Percentiles rank a stretch among this genome's conserved stretches.
Conservation (phyloP, 2,888 invertebrate species). For the Pecten maximus region DNA sequence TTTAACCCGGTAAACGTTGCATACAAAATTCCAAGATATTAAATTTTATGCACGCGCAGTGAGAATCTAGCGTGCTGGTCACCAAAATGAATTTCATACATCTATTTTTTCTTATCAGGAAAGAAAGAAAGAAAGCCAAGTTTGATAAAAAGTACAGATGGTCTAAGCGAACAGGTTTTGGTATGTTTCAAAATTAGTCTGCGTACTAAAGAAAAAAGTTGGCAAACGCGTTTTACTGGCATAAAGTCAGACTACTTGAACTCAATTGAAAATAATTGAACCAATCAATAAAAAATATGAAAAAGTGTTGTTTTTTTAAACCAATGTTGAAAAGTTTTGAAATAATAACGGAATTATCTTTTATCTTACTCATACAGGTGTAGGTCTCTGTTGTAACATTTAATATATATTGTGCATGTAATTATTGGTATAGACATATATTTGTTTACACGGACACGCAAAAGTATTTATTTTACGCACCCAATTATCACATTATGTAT, state of each 20-base stretch:
- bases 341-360: too few relatives aligned
- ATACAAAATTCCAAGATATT: neutral
- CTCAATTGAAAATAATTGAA: too few relatives aligned
- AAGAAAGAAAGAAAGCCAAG: neutral
- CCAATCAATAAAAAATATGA: too few relatives aligned
- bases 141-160: neutral
- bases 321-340: too few relatives aligned
- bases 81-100: neutral
- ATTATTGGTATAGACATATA: too few relatives aligned
- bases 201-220: too few relatives aligned
- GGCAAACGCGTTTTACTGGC: too few relatives aligned
- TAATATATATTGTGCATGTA: too few relatives aligned
- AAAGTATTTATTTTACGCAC: neutral
- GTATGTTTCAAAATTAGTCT: neutral
- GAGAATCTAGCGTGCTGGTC: neutral
- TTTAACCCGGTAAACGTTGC: neutral
- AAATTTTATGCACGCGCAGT: neutral
- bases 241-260: too few relatives aligned
- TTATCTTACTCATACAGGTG: too few relatives aligned
- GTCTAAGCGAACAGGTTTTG: neutral
- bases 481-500: neutral
- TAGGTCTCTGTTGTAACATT: too few relatives aligned
- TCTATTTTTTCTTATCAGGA: neutral
- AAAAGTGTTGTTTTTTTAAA: too few relatives aligned
- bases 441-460: neutral